A percentile compares a stretch with the other conserved stretches of the same genome.
Evolutionary conservation across 2,888 invertebrate species (phyloP).

Genomic region (Drosophila rellima): DNA sequence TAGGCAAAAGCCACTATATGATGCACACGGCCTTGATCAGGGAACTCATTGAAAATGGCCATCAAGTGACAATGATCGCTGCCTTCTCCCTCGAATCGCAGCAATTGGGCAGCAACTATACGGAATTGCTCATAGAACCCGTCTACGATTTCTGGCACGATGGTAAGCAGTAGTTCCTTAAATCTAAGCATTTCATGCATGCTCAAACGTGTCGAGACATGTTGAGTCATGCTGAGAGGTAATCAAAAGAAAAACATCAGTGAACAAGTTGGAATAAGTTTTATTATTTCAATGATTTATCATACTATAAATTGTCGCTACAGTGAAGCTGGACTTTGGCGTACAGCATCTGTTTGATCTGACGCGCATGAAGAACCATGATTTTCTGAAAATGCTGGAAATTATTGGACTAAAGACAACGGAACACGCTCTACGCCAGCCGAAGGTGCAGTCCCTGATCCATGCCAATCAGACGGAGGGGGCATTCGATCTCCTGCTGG

Average conservation of each 20-base stretch:
- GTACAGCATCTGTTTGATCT: slow-evolving; percentile 81
- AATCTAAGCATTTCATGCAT: not conserved
- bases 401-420: slow-evolving; percentile 81
- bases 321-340: slow-evolving; percentile 79
- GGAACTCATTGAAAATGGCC: slow-evolving; percentile 85
- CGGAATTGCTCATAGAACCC: slow-evolving; percentile 84
- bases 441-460: slow-evolving; percentile 82
- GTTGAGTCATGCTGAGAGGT: not conserved
- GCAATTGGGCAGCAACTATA: slow-evolving; percentile 81
- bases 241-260: no score
- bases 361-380: slow-evolving; percentile 69
- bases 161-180: slow-evolving; percentile 52
- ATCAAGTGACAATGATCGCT: slow-evolving; percentile 80
- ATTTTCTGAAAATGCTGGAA: slow-evolving; percentile 81
- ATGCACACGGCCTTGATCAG: slow-evolving; percentile 86
- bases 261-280: no score
- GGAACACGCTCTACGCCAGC: slow-evolving; percentile 82
- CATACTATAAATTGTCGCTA: not conserved
- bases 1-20: slow-evolving; percentile 86
- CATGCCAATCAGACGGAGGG: slow-evolving; percentile 69
- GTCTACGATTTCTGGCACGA: slow-evolving; percentile 83
- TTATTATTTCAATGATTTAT: no score
- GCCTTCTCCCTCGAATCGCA: slow-evolving; percentile 72
- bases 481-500: slow-evolving; percentile 85
- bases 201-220: not conserved